Conservation (phyloP, 2,113 vertebrate species). For the Crotalus tigris region DNA sequence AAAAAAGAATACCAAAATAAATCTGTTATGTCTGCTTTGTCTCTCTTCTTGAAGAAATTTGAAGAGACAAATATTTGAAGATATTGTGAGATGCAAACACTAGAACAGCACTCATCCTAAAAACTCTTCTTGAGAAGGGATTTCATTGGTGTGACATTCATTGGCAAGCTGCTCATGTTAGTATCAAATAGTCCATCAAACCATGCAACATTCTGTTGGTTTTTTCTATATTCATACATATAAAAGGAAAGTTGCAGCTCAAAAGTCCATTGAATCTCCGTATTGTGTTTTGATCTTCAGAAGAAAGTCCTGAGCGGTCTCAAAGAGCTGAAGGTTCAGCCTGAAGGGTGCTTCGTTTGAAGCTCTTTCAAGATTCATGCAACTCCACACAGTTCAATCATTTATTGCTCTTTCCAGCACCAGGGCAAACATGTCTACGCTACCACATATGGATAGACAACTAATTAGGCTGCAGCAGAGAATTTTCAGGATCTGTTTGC, state of each 20-base stretch:
- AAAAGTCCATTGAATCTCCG: background rate
- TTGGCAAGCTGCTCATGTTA: background rate
- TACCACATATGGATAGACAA: background rate
- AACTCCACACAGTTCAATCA: background rate
- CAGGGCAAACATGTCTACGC: background rate
- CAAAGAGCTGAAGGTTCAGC: background rate
- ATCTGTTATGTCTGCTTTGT: background rate
- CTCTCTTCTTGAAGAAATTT: background rate
- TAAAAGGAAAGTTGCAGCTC: background rate
- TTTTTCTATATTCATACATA: background rate
- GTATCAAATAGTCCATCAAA: background rate
- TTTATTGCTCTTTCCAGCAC: background rate
- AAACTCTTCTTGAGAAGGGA: background rate
- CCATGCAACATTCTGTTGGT: background rate
- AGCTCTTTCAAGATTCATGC: background rate
- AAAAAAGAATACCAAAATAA: background rate
- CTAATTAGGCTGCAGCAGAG: background rate
- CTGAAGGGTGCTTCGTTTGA: background rate
- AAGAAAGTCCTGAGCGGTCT: background rate
- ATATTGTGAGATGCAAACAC: background rate
- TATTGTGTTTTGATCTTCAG: background rate
- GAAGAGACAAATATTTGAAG: background rate
- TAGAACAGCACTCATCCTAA: background rate
- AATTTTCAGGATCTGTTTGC: background rate
- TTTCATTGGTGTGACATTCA: background rate